phyloP scores from a whole-genome alignment of 2,113 vertebrate species.

The Microcebus griseorufus region DNA sequence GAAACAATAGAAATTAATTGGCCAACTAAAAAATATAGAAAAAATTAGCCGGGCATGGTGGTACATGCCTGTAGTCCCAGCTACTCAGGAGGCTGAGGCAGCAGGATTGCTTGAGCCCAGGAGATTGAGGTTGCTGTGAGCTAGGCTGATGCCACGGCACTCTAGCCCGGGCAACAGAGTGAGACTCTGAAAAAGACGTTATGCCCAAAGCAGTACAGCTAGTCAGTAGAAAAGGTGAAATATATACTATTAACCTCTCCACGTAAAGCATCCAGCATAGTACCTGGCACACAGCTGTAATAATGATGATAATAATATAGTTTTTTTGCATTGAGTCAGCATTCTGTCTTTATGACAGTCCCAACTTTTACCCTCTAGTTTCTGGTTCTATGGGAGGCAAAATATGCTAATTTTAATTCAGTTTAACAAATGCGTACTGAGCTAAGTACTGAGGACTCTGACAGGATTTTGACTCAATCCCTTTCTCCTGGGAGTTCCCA shows the following conservation, averaged over 20 bases:
- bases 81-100: too few species aligned
- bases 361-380: not conserved
- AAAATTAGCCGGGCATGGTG: too few species aligned
- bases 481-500: not conserved
- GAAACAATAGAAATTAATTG: too few species aligned
- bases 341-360: not conserved
- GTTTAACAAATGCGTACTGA: not conserved
- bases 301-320: not conserved
- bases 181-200: not conserved
- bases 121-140: too few species aligned
- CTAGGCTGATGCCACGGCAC: too few species aligned
- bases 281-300: not conserved
- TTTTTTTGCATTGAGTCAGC: not conserved
- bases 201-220: not conserved
- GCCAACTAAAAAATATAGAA: too few species aligned
- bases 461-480: not conserved
- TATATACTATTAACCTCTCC: not conserved
- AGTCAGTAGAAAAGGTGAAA: not conserved
- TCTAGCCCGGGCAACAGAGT: too few species aligned
- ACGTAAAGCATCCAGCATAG: not conserved
- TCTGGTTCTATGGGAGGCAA: not conserved
- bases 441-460: not conserved
- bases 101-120: too few species aligned
- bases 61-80: too few species aligned
- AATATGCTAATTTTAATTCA: slow-evolving; percentile 8